These are phyloP conservation scores for Drosophila saltans DNA, from an alignment of 1,140 invertebrate species.

Conservation along the genomic window DNA sequence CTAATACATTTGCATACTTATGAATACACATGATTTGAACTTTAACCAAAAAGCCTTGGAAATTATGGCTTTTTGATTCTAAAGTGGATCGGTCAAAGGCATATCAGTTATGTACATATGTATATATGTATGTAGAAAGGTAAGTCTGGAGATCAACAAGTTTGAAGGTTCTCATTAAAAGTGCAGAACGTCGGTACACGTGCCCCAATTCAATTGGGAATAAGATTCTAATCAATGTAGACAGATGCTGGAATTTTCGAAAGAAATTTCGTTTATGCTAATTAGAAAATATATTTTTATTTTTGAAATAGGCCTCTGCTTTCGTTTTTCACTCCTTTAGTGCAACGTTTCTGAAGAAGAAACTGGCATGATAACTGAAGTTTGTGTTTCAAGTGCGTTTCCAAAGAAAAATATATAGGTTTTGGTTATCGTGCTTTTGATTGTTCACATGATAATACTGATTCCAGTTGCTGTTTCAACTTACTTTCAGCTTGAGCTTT, in stretches of 20 bases:
- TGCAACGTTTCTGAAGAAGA: not conserved
- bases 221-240: not conserved
- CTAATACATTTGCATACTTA: slow-evolving; percentile 1
- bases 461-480: not conserved
- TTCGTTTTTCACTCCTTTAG: too few relatives aligned
- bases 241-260: not conserved
- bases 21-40: not conserved
- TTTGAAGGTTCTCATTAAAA: slow-evolving; percentile 7
- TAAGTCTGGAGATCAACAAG: slow-evolving; percentile 1
- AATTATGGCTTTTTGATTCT: not conserved
- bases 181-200: not conserved
- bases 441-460: not conserved
- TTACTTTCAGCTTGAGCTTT: not conserved
- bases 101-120: not conserved
- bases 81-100: not conserved
- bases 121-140: not conserved
- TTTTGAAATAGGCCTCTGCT: too few relatives aligned
- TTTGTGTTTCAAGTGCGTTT: not conserved
- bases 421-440: not conserved
- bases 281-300: not conserved
- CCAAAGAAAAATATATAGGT: not conserved
- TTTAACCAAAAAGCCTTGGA: not conserved
- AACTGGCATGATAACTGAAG: not conserved
- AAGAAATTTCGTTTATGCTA: too few relatives aligned
- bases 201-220: not conserved